These are phyloP conservation scores for Colius striatus DNA, from an alignment of 2,113 vertebrate genomes.

Conservation along the genomic window DNA sequence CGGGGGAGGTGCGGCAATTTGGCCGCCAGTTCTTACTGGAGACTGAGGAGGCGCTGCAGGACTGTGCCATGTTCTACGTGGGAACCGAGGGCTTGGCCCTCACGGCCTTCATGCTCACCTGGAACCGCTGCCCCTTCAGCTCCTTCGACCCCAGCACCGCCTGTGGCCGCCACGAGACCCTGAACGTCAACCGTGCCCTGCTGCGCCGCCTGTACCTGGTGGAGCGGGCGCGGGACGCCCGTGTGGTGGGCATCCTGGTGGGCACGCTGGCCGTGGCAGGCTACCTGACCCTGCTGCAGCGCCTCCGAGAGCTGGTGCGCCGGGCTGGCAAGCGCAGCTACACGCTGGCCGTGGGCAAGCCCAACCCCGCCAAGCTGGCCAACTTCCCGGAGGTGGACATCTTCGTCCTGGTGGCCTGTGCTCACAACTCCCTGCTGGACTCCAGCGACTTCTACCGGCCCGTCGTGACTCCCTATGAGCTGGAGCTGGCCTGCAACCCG, in stretches of 20 bases:
- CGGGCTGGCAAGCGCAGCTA: constrained; percentile 92
- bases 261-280: constrained; percentile 88
- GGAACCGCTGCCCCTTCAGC: constrained; percentile 85
- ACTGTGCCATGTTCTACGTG: constrained; percentile 88
- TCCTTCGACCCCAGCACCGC: constrained; percentile 85
- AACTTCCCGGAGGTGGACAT: constrained; percentile 95
- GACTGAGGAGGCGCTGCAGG: constrained; percentile 60
- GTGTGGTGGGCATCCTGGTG: constrained; percentile 90
- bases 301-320: constrained; percentile 81
- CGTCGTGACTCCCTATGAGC: constrained; percentile 89
- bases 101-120: constrained; percentile 92
- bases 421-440: constrained; percentile 89
- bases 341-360: constrained; percentile 89
- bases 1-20: constrained; percentile 72
- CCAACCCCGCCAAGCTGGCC: constrained; percentile 91
- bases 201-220: constrained; percentile 92
- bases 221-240: constrained; percentile 90
- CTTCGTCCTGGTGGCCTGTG: constrained; percentile 92
- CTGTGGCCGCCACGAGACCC: constrained; percentile 77
- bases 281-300: constrained; percentile 84
- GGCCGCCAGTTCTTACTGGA: constrained; percentile 80
- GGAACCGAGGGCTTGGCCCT: constrained; percentile 85
- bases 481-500: constrained; percentile 95
- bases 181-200: constrained; percentile 81
- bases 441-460: constrained; percentile 88